Evolutionary conservation across 2,113 vertebrate species (phyloP), one percentile per base, ranked within the genome.

Genomic region (Pristiophorus japonicus): DNA sequence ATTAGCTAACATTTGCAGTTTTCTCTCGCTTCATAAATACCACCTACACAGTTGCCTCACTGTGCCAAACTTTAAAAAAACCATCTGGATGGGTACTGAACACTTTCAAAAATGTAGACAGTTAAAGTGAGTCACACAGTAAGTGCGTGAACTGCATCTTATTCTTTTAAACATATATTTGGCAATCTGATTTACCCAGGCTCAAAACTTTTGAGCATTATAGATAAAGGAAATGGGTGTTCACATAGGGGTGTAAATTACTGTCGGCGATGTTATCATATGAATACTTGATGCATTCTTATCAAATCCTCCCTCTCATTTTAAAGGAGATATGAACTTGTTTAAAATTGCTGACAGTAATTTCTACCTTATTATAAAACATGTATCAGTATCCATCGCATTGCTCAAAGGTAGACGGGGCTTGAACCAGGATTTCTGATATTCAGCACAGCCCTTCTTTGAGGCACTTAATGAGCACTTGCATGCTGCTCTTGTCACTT

Each of bases 1-100:
- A 91, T 91, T 62, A n/a, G 34, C 73, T 75, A 91, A 91, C 87
- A 59, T 91, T 62, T 91, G 87, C 55, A 91, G 30, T 91, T 91
- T 16, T 90, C 51, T 62, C 10, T n/a, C 18, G 3, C 27, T 91
- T 91, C 12, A 6, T 59, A 90, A 91, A 91, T 91, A 27, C 14
- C 55, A 62, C 55, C 55, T 62, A 62, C 51, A 59, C 34, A n/a
- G 55, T 59, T 62, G 51, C 87, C 55, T 91, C 55, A n/a, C 5
- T 62, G 73, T 75, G 87, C 30, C 55, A 62, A 62, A 14, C 7
- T 88, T n/a, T 5, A 42, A 81, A 81, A 81, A 42, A 59, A 59
- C 4, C 59, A 11, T 75, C 30, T 91, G 14, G 55, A n/a, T 34
- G 51, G 87, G 16, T 18, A 16, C 34, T 2, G 87, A 91, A 12